These are phyloP conservation scores for Grallaria varia DNA, from an alignment of 2,113 vertebrate species.

Conservation along the genomic window DNA sequence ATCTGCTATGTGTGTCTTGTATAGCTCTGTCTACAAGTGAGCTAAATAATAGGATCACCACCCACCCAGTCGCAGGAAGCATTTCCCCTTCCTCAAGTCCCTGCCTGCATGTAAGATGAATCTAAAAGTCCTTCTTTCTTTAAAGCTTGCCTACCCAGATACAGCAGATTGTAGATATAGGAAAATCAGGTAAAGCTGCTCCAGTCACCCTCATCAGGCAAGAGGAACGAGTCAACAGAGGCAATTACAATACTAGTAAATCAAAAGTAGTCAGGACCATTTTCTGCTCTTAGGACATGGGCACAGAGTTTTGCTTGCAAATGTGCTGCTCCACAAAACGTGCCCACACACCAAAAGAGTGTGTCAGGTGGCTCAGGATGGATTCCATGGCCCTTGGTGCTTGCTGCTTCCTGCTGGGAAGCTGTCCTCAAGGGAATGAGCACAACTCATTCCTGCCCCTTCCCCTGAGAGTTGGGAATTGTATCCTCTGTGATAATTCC, in stretches of 20 bases:
- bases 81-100: neutral
- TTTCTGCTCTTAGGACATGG: neutral
- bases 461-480: neutral
- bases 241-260: neutral
- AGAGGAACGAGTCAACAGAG: neutral
- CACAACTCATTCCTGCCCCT: neutral
- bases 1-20: neutral
- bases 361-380: neutral
- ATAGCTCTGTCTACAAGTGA: neutral
- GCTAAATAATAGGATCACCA: neutral
- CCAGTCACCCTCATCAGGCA: neutral
- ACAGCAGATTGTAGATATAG: neutral
- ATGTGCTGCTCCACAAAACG: rapidly evolving
- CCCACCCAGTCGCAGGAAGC: neutral
- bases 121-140: neutral
- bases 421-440: neutral
- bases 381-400: neutral
- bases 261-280: neutral
- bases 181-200: neutral
- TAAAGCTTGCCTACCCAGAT: neutral
- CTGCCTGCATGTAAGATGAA: neutral
- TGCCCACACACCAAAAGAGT: neutral
- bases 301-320: neutral
- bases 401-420: neutral
- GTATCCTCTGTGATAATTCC: neutral